Conservation (phyloP, 2,888 invertebrate genomes). For the Priocnemis perturbator region DNA sequence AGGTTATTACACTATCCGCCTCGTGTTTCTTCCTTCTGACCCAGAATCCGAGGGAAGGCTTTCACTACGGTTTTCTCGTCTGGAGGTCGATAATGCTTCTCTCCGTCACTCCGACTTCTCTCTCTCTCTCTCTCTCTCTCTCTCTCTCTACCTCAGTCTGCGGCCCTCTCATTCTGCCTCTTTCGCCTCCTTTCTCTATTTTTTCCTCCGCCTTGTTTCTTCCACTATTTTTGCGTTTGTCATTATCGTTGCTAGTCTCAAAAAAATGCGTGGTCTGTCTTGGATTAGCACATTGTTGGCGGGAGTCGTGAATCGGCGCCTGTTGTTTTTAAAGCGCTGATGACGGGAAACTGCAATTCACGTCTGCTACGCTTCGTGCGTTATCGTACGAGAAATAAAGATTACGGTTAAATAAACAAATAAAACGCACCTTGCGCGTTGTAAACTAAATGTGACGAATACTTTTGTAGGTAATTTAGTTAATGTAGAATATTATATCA, state of each 20-base stretch:
- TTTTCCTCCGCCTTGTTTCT: background rate
- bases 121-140: slow-evolving; percentile 21
- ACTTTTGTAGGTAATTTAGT: too few relatives aligned
- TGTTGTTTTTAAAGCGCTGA: too few relatives aligned
- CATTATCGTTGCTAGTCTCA: background rate
- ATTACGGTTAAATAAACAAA: too few relatives aligned
- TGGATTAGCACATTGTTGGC: background rate
- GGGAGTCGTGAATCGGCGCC: background rate
- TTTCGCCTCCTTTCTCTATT: slow-evolving; percentile 2
- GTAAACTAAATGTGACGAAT: too few relatives aligned
- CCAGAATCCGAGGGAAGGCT: slow-evolving; percentile 68
- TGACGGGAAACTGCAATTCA: too few relatives aligned
- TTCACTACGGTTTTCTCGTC: slow-evolving; percentile 71
- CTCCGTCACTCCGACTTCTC: slow-evolving; percentile 43
- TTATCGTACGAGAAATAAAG: too few relatives aligned
- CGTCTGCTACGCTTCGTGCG: too few relatives aligned
- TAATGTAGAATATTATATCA: too few relatives aligned
- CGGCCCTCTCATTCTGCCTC: slow-evolving; percentile 8
- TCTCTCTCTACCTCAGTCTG: slow-evolving; percentile 15
- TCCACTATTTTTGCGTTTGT: background rate
- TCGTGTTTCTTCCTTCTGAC: slow-evolving; percentile 70
- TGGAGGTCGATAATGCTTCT: slow-evolving; percentile 36
- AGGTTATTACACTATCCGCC: slow-evolving; percentile 62
- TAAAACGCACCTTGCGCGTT: too few relatives aligned
- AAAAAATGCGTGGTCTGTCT: background rate